Conservation (phyloP, 2,888 invertebrate genomes). For the Thysanoteuthis rhombus region DNA sequence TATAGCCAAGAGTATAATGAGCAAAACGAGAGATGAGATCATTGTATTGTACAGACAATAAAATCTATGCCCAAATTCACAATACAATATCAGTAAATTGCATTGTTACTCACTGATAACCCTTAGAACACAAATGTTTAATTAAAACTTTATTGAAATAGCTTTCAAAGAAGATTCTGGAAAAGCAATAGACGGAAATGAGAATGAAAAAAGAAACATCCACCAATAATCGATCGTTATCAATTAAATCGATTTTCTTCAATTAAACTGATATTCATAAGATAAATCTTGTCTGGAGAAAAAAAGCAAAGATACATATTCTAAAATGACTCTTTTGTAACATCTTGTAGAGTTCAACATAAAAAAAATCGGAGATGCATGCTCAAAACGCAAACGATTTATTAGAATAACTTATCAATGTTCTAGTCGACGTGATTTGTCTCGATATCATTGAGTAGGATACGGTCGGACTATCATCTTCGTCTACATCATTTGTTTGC, state of each 20-base stretch:
- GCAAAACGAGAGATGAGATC: no score
- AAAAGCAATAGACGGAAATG: not conserved
- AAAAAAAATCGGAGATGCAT: no score
- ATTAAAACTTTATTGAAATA: not conserved
- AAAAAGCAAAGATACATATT: not conserved
- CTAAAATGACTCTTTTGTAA: not conserved
- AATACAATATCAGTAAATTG: not conserved
- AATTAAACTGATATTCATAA: not conserved
- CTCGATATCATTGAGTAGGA: no score
- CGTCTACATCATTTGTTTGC: no score
- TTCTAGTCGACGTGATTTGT: no score
- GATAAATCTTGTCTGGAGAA: not conserved
- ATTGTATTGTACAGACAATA: no score
- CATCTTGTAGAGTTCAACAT: not conserved
- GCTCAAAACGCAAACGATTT: no score
- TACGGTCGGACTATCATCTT: no score
- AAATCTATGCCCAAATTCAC: not conserved
- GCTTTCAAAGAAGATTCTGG: not conserved
- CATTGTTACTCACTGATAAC: not conserved
- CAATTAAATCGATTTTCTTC: not conserved
- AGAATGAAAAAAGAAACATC: not conserved
- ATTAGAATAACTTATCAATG: no score
- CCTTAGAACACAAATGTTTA: not conserved
- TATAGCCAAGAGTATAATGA: no score
- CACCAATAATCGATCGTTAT: not conserved